Percentiles rank a stretch among this genome's conserved stretches.
Conservation (phyloP, 2,113 vertebrate genomes). For the Chaetops frenatus region DNA sequence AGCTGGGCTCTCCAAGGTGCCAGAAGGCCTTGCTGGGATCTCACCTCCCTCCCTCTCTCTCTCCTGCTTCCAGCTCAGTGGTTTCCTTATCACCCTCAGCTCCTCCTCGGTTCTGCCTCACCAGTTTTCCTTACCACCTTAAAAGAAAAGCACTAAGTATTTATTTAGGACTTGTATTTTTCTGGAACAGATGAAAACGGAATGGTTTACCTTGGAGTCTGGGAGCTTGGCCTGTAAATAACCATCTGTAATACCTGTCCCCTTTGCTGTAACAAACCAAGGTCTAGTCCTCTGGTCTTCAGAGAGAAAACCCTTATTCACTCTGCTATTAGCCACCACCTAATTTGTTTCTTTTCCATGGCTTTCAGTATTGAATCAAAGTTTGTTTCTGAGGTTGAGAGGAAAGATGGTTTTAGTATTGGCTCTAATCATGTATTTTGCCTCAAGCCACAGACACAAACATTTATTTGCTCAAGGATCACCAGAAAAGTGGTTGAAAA, state of each 20-base stretch:
- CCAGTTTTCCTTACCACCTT: not conserved
- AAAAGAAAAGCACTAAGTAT: not conserved
- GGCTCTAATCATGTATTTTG: not conserved
- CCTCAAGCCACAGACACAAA: not conserved
- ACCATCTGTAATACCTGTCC: not conserved
- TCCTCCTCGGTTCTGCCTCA: not conserved
- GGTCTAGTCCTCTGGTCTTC: not conserved
- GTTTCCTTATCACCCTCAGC: not conserved
- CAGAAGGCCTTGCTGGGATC: not conserved
- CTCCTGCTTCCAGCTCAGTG: not conserved
- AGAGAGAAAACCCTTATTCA: not conserved
- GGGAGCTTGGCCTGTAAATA: not conserved
- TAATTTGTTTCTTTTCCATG: not conserved
- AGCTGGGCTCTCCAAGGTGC: fast-evolving
- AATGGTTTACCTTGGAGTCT: not conserved
- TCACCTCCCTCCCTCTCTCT: not conserved
- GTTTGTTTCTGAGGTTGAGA: constrained; percentile 6
- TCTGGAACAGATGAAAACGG: not conserved
- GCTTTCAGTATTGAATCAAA: not conserved
- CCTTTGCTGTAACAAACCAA: not conserved
- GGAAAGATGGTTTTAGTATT: constrained; percentile 4
- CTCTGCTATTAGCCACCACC: not conserved
- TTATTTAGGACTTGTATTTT: not conserved
- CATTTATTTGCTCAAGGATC: not conserved
- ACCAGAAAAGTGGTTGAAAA: not conserved